phyloP scores from a whole-genome alignment of 2,113 vertebrate species.

The Sinosuthora webbiana region DNA sequence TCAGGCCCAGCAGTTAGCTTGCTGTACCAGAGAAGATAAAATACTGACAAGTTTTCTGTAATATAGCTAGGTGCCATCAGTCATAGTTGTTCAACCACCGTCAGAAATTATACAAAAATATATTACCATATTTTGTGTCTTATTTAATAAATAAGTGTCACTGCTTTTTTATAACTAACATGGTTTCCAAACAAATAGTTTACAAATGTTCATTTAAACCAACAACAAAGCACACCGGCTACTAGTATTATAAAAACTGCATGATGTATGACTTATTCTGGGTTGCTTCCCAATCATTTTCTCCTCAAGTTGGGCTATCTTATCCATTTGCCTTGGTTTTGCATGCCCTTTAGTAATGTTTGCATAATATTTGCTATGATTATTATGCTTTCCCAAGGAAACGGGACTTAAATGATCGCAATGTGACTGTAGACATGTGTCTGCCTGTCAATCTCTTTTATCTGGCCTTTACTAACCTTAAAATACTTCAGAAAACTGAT shows the following conservation, averaged over 20 bases:
- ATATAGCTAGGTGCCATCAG: not conserved
- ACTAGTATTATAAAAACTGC: not conserved
- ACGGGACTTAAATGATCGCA: not conserved
- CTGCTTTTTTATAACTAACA: not conserved
- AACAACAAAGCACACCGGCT: not conserved
- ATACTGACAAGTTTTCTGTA: not conserved
- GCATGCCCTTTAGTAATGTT: not conserved
- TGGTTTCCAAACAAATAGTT: not conserved
- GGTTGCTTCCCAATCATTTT: not conserved
- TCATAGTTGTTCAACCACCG: not conserved
- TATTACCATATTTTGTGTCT: not conserved
- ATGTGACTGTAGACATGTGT: not conserved
- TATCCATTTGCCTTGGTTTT: slow-evolving; percentile 15
- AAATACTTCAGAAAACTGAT: not conserved
- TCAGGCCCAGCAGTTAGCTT: not conserved
- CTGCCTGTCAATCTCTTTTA: not conserved
- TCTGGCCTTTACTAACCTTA: not conserved
- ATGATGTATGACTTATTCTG: not conserved
- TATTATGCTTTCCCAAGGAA: slow-evolving; percentile 13
- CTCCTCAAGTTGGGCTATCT: not conserved
- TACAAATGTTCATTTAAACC: not conserved
- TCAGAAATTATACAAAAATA: not conserved
- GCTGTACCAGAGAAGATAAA: not conserved
- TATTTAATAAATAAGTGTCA: not conserved
- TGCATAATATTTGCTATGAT: slow-evolving; percentile 11